These are phyloP conservation scores for Lutjanus argentimaculatus DNA, from an alignment of 2,797 vertebrate genomes.

Conservation along the genomic window DNA sequence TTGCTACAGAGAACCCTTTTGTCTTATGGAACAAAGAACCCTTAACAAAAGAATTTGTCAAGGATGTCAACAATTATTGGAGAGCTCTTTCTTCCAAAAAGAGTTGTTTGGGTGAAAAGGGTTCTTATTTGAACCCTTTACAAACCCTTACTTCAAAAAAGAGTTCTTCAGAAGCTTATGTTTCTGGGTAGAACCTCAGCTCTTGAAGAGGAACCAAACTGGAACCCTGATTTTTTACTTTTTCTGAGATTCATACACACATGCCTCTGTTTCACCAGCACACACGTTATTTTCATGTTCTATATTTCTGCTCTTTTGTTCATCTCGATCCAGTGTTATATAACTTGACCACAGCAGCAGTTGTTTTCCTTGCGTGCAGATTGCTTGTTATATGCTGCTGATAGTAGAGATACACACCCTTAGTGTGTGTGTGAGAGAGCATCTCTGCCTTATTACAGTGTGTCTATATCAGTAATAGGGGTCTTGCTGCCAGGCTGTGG, in stretches of 20 bases:
- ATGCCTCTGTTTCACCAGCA: not conserved
- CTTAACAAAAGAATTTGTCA: too few species aligned
- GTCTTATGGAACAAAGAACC: too few species aligned
- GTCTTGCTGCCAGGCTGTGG: slow-evolving; percentile 42
- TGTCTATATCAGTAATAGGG: slow-evolving; percentile 60
- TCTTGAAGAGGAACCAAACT: too few species aligned
- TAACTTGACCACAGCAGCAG: not conserved
- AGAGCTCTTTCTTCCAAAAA: too few species aligned
- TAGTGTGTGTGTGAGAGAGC: slow-evolving; percentile 20
- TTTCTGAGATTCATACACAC: not conserved
- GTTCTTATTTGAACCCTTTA: too few species aligned
- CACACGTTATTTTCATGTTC: not conserved
- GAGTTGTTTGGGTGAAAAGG: too few species aligned
- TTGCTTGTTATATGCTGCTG: slow-evolving; percentile 36
- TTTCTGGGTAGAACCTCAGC: too few species aligned
- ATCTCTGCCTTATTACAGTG: slow-evolving; percentile 41
- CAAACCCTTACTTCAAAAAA: too few species aligned
- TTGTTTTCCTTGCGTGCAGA: slow-evolving; percentile 19
- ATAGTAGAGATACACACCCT: slow-evolving; percentile 29
- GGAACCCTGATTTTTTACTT: too few species aligned
- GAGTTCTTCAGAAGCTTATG: too few species aligned
- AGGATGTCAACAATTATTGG: too few species aligned
- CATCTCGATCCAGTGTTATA: slow-evolving; percentile 1
- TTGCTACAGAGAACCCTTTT: too few species aligned
- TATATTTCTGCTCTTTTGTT: not conserved